Evolutionary conservation across 2,113 vertebrate species (phyloP).

Genomic region (Periophthalmus modestus): DNA sequence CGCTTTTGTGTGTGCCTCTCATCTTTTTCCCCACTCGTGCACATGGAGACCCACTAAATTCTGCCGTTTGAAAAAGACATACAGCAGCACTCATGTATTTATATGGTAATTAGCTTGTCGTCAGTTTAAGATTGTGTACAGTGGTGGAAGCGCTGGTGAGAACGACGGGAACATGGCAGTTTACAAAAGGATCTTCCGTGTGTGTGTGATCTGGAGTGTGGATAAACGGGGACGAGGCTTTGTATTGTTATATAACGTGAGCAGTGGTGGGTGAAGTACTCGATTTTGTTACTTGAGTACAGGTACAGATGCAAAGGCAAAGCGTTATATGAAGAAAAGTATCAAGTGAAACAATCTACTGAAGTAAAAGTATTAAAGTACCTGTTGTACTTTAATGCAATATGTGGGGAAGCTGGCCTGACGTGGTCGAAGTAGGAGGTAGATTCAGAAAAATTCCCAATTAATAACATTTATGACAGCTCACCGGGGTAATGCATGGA

Average conservation of each 20-base stretch:
- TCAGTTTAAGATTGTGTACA: background rate
- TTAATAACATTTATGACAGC: too few species aligned
- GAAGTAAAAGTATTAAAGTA: too few species aligned
- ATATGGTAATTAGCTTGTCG: background rate
- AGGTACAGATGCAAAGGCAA: too few species aligned
- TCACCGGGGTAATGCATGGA: too few species aligned
- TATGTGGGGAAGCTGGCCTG: too few species aligned
- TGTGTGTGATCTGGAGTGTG: background rate
- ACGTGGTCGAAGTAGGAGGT: too few species aligned
- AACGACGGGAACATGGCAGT: background rate
- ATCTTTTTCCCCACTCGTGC: conserved; percentile 45
- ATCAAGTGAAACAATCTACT: too few species aligned
- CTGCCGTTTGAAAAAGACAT: conserved; percentile 31
- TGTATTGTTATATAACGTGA: background rate
- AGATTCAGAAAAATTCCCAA: too few species aligned
- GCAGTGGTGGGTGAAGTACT: too few species aligned
- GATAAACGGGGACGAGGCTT: background rate
- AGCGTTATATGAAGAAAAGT: too few species aligned
- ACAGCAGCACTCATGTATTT: conserved; percentile 28
- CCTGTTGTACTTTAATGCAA: too few species aligned
- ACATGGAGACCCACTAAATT: conserved; percentile 37
- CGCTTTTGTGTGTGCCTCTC: conserved; percentile 40
- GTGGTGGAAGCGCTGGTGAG: background rate
- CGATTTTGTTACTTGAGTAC: too few species aligned
- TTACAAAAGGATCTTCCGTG: background rate